These are phyloP conservation scores for Neodiprion lecontei DNA, from an alignment of 1,140 invertebrate species.

Conservation along the genomic window DNA sequence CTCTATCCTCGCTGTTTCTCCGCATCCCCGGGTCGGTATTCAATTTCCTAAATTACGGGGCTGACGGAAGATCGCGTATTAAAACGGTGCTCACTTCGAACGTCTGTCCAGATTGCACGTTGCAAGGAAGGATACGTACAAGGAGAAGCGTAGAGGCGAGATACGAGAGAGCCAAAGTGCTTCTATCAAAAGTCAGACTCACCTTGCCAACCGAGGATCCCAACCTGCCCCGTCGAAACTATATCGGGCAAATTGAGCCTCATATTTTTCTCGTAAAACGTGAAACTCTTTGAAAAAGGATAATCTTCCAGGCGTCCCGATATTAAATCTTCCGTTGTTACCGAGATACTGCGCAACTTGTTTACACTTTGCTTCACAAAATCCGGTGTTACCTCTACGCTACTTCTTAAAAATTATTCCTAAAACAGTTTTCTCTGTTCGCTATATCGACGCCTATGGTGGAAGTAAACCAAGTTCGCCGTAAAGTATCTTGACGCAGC, in stretches of 20 bases:
- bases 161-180: slow-evolving; percentile 22
- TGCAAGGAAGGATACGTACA: slow-evolving; percentile 15
- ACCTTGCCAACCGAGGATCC: neutral
- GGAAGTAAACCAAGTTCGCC: too few species aligned
- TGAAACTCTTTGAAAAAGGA: neutral
- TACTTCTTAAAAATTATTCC: too few species aligned
- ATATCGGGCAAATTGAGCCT: slow-evolving; percentile 32
- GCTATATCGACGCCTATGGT: too few species aligned
- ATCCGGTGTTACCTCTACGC: too few species aligned
- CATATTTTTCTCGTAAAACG: neutral
- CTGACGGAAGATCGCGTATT: slow-evolving; percentile 34
- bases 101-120: neutral
- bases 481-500: too few species aligned
- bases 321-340: neutral
- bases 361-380: too few species aligned
- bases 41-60: slow-evolving; percentile 47
- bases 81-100: slow-evolving; percentile 31
- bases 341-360: too few species aligned
- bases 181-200: slow-evolving; percentile 21
- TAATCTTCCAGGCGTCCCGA: neutral
- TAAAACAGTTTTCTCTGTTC: too few species aligned
- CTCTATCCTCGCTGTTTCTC: slow-evolving; percentile 23
- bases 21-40: slow-evolving; percentile 28
- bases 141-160: slow-evolving; percentile 4
- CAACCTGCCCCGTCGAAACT: slow-evolving; percentile 9